Evolutionary conservation across 2,113 vertebrate species (phyloP).

Genomic region (Etheostoma spectabile): DNA sequence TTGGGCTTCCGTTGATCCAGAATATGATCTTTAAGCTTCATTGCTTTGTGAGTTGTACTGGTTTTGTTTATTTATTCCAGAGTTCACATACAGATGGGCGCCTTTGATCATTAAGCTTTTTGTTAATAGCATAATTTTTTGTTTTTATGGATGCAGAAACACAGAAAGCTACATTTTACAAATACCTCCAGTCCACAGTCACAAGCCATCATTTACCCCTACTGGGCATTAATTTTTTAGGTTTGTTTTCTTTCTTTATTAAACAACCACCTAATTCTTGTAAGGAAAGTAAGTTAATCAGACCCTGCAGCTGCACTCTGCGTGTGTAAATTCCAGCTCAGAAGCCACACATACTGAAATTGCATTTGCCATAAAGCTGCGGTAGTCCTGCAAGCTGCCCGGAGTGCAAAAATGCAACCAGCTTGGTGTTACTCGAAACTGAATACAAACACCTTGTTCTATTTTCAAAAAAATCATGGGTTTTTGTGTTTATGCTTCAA

Average conservation of each 20-base stretch:
- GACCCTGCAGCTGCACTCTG: neutral
- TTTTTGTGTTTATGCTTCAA: neutral
- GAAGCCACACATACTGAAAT: neutral
- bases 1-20: no score
- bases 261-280: neutral
- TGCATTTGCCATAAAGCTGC: conserved; percentile 2
- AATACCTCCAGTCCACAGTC: neutral
- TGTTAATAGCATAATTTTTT: neutral
- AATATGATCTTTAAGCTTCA: neutral
- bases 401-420: neutral
- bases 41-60: neutral
- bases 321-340: neutral
- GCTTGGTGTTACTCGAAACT: neutral
- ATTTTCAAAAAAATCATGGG: no score
- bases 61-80: neutral
- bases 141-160: neutral
- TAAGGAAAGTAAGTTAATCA: neutral
- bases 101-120: neutral
- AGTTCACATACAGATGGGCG: neutral
- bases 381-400: neutral
- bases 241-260: neutral
- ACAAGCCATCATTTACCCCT: neutral
- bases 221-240: neutral
- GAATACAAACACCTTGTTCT: neutral
- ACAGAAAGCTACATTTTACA: neutral